Percentiles rank a stretch among this genome's conserved stretches.
These are phyloP conservation scores for Oegoconia quadripuncta DNA, from an alignment of 2,888 invertebrate species.

Conservation along the genomic window DNA sequence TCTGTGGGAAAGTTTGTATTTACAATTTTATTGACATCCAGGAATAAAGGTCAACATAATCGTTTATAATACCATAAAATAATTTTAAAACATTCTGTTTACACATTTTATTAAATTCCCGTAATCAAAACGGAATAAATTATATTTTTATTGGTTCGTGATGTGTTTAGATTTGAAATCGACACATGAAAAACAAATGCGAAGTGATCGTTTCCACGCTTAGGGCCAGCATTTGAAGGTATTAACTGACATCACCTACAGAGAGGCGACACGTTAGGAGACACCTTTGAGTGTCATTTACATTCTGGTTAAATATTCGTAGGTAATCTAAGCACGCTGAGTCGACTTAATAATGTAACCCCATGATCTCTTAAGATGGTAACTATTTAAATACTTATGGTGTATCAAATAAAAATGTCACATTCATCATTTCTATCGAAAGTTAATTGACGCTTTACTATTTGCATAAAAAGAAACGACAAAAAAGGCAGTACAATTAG, in stretches of 20 bases:
- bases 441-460: no score
- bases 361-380: not conserved
- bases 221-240: slow-evolving; percentile 27
- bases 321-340: slow-evolving; percentile 25
- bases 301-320: slow-evolving; percentile 26
- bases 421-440: no score
- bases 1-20: slow-evolving; percentile 51
- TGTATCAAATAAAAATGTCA: not conserved
- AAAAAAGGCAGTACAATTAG: no score
- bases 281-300: slow-evolving; percentile 54
- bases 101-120: slow-evolving; percentile 52
- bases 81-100: slow-evolving; percentile 40
- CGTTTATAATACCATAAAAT: slow-evolving; percentile 47
- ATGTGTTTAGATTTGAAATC: slow-evolving; percentile 32
- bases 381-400: not conserved
- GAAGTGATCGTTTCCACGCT: slow-evolving; percentile 30
- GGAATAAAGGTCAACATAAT: slow-evolving; percentile 45
- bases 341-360: slow-evolving; percentile 3
- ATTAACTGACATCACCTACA: slow-evolving; percentile 50
- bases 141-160: slow-evolving; percentile 41
- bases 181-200: slow-evolving; percentile 46
- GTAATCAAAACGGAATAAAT: slow-evolving; percentile 56
- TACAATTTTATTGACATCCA: slow-evolving; percentile 38
- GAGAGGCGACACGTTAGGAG: slow-evolving; percentile 53
- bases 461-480: no score